Evolutionary conservation across 2,113 vertebrate genomes (phyloP).

Genomic region (Melanotaenia duboulayi): DNA sequence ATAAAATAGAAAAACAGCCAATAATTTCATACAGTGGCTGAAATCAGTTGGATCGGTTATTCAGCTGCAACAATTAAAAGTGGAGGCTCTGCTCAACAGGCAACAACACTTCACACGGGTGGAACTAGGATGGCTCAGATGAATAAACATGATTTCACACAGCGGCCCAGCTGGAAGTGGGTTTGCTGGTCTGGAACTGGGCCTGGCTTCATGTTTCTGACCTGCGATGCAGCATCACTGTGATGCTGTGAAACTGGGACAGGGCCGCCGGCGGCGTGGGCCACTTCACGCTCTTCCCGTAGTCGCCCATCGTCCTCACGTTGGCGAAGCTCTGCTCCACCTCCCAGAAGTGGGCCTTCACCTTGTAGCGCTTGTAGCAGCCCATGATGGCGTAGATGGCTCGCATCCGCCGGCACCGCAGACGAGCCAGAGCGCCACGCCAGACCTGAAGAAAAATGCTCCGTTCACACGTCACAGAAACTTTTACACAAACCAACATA

Average conservation of each 20-base stretch:
- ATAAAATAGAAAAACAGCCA: no score
- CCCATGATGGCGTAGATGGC: constrained; percentile 90
- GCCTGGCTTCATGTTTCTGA: constrained; percentile 73
- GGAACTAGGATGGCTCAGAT: no score
- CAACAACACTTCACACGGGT: no score
- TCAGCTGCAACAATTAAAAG: no score
- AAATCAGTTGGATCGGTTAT: no score
- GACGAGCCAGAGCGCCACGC: constrained; percentile 89
- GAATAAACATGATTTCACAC: no score
- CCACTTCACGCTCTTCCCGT: constrained; percentile 87
- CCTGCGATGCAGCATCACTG: constrained; percentile 87
- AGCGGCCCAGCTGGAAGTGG: no score
- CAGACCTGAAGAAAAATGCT: constrained; percentile 82
- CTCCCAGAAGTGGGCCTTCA: constrained; percentile 88
- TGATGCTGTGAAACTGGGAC: constrained; percentile 85
- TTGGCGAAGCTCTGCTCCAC: constrained; percentile 85
- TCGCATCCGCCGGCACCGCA: constrained; percentile 81
- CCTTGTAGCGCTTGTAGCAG: constrained; percentile 90
- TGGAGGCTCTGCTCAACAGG: no score
- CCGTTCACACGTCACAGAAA: no score
- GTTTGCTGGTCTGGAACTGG: no score
- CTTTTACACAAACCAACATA: no score
- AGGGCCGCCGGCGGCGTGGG: constrained; percentile 84
- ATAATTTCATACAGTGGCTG: no score
- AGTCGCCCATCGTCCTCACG: constrained; percentile 85